These are phyloP conservation scores for Limosa lapponica DNA, from an alignment of 2,797 vertebrate species.

Conservation along the genomic window DNA sequence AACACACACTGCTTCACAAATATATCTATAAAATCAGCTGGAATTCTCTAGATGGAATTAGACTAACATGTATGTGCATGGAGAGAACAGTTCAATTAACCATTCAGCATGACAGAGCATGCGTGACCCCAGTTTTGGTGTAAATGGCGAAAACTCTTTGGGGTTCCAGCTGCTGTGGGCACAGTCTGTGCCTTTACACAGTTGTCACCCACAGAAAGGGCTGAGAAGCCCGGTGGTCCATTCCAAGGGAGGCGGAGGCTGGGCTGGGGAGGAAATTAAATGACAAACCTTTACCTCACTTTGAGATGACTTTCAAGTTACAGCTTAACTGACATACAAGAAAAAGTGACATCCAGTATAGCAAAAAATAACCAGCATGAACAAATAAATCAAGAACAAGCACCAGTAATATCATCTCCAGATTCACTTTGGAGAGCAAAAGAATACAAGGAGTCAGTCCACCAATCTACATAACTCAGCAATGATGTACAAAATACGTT, in stretches of 20 bases:
- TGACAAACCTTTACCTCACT: neutral
- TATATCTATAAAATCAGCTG: neutral
- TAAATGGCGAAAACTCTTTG: neutral
- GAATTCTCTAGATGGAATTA: neutral
- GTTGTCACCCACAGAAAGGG: neutral
- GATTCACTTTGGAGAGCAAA: neutral
- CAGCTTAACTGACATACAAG: neutral
- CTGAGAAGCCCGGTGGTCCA: neutral
- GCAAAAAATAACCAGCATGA: neutral
- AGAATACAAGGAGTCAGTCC: neutral
- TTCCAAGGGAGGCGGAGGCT: too few species aligned
- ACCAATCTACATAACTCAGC: neutral
- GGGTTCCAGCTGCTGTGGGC: neutral
- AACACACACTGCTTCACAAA: neutral
- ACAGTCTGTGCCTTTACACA: fast-evolving
- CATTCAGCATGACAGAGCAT: neutral
- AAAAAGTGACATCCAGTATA: neutral
- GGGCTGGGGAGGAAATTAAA: neutral
- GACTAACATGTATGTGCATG: neutral
- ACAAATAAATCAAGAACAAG: neutral
- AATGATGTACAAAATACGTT: fast-evolving
- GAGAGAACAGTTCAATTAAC: neutral
- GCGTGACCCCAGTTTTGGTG: neutral
- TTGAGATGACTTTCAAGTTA: neutral
- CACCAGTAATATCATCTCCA: neutral